These are phyloP conservation scores for Steatornis caripensis DNA, from an alignment of 2,113 vertebrate genomes.

Conservation along the genomic window DNA sequence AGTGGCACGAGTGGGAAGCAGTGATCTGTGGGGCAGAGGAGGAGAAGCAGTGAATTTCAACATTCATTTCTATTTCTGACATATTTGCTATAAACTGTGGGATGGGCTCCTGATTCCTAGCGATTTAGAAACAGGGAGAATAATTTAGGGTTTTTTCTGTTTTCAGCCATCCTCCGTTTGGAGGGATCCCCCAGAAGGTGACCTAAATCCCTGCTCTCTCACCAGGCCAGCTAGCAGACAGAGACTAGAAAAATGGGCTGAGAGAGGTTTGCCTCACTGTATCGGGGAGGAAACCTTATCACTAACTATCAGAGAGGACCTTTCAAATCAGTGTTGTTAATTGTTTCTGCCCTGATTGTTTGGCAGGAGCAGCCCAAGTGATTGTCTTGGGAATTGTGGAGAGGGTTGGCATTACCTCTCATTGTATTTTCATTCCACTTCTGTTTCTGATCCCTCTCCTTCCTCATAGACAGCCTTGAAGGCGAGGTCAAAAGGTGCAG, in stretches of 20 bases:
- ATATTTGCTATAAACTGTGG: background rate
- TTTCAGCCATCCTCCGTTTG: background rate
- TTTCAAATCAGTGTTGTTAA: background rate
- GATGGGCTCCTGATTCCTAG: background rate
- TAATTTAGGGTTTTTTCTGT: background rate
- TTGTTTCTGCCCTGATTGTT: background rate
- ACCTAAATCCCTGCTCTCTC: background rate
- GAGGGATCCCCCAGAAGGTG: background rate
- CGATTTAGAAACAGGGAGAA: background rate
- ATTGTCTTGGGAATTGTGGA: background rate
- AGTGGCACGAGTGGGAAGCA: background rate
- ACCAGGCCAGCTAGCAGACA: background rate
- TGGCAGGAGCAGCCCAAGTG: background rate
- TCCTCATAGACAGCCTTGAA: background rate
- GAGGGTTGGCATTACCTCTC: background rate
- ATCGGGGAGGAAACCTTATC: background rate
- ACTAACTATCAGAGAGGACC: background rate
- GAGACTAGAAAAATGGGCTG: background rate
- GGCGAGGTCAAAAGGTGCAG: background rate
- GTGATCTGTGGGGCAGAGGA: background rate
- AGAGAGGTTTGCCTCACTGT: background rate
- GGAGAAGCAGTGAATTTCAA: background rate
- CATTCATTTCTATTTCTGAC: background rate
- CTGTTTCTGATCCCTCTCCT: background rate
- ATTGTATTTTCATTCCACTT: background rate